These are phyloP conservation scores for Dinomys branickii DNA, from an alignment of 2,113 vertebrate species.

Conservation along the genomic window DNA sequence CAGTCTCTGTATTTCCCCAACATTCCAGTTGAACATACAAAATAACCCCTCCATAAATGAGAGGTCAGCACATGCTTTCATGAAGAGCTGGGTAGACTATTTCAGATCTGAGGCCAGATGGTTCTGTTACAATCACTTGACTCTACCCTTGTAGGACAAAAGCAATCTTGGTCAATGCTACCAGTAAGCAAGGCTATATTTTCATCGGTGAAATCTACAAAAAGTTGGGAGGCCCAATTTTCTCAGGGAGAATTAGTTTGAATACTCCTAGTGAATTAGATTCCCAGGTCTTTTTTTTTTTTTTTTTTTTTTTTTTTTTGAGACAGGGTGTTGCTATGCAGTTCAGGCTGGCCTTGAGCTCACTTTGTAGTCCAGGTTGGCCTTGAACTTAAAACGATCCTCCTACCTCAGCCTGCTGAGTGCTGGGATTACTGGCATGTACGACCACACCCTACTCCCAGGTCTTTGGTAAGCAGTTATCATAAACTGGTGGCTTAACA, in stretches of 20 bases:
- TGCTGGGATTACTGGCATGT: too few species aligned
- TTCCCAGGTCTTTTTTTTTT: not conserved
- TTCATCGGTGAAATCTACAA: not conserved
- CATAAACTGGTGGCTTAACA: not conserved
- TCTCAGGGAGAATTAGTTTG: not conserved
- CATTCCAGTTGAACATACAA: not conserved
- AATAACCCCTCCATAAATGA: not conserved
- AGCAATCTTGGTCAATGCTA: too few species aligned
- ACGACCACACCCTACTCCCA: too few species aligned
- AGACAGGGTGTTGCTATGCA: too few species aligned
- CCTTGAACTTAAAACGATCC: too few species aligned
- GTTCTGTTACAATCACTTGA: not conserved
- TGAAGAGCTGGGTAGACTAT: not conserved
- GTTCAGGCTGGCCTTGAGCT: too few species aligned
- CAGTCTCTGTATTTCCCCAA: not conserved
- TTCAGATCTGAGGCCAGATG: not conserved
- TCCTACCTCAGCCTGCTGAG: too few species aligned
- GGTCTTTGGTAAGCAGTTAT: not conserved
- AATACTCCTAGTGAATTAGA: not conserved
- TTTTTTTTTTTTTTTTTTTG: too few species aligned
- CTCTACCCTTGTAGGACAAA: not conserved
- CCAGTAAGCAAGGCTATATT: not conserved
- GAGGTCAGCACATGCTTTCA: fast-evolving
- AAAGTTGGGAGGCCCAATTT: not conserved
- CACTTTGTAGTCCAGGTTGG: too few species aligned